Percentiles rank a stretch among this genome's conserved stretches.
phyloP scores from a whole-genome alignment of 2,113 vertebrate genomes.

The Cariama cristata region DNA sequence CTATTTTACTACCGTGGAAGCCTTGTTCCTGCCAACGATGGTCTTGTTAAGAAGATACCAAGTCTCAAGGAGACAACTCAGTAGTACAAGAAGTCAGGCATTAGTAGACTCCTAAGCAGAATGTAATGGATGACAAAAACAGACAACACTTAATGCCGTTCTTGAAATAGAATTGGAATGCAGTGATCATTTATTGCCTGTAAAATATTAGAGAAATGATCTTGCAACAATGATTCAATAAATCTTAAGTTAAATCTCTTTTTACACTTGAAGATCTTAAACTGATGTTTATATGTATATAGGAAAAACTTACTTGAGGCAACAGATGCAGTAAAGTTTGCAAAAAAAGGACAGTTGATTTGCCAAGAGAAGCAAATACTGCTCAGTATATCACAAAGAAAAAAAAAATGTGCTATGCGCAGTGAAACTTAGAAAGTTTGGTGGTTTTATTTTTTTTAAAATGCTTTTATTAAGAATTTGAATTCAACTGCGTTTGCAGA shows the following conservation, averaged over 20 bases:
- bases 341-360: background rate
- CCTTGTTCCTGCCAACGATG: background rate
- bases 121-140: background rate
- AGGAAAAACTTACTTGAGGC: background rate
- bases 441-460: fast-evolving
- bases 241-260: background rate
- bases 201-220: background rate
- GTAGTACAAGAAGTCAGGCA: background rate
- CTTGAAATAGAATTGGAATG: background rate
- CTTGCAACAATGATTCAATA: background rate
- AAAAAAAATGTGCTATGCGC: background rate
- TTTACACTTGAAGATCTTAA: background rate
- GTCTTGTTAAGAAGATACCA: background rate
- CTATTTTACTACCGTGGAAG: background rate
- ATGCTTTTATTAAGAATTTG: background rate
- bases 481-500: background rate
- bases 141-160: background rate
- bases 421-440: background rate
- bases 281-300: background rate
- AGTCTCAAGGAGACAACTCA: background rate
- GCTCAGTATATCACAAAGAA: background rate
- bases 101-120: background rate
- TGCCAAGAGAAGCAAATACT: background rate
- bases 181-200: background rate
- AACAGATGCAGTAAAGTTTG: background rate